Percentiles rank a stretch among this genome's conserved stretches.
These are phyloP conservation scores for Caerostris extrusa DNA, from an alignment of 1,140 invertebrate species.

Conservation along the genomic window DNA sequence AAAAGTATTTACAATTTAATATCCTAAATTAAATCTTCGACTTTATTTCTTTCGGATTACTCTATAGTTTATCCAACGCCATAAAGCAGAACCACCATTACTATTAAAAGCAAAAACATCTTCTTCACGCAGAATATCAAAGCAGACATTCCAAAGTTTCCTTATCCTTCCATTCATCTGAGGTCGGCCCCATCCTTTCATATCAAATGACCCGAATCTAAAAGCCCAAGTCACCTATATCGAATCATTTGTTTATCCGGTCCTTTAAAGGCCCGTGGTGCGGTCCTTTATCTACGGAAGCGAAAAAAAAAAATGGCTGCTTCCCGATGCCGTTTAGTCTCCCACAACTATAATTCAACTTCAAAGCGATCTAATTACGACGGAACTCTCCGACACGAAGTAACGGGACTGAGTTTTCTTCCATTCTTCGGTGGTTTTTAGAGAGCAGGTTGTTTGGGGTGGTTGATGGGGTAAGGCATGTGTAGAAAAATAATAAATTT, in stretches of 20 bases:
- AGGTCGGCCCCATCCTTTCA: slow-evolving; percentile 10
- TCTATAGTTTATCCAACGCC: background rate
- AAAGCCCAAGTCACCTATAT: slow-evolving; percentile 15
- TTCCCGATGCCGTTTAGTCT: slow-evolving; percentile 15
- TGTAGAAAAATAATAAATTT: slow-evolving; percentile 30
- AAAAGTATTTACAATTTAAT: no score
- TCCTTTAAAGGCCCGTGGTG: background rate
- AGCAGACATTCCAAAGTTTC: background rate
- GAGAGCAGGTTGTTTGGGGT: no score
- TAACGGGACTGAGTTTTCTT: background rate
- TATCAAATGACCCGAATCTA: slow-evolving; percentile 44
- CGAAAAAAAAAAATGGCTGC: slow-evolving; percentile 4
- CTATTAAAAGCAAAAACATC: background rate
- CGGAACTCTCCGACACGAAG: background rate
- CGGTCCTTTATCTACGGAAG: background rate
- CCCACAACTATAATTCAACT: slow-evolving; percentile 36
- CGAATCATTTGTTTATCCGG: slow-evolving; percentile 36
- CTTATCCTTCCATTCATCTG: background rate
- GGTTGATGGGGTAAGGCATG: background rate
- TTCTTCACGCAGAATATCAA: background rate
- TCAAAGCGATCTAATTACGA: slow-evolving; percentile 54
- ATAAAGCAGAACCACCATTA: background rate
- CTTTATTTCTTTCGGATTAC: no score
- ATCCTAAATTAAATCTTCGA: no score
- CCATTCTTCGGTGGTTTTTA: background rate